Evolutionary conservation across 2,797 vertebrate genomes (phyloP), one percentile per base, ranked within the genome.

Genomic region (Periophthalmus magnuspinnatus): DNA sequence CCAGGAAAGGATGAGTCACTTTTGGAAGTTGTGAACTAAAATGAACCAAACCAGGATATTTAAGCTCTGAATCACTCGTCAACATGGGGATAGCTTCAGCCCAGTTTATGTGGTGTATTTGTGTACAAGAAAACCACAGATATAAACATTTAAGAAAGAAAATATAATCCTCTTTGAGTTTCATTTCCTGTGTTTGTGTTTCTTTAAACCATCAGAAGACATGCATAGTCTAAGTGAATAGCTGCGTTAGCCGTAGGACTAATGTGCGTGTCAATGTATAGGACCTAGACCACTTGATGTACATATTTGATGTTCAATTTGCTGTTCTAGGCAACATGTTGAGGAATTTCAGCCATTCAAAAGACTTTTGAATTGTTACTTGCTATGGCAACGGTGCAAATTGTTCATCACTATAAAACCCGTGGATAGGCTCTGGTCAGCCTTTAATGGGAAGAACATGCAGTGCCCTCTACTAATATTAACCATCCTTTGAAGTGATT

Each of bases 1-100:
- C 70, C 68, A 2, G 84, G 88, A 89, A 90, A 87, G 81, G 66
- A 85, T 90, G 81, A 91, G 82, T 89, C 88, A 90, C 67, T 70
- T 77, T 65, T 89, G 83, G 79, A 82, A 74, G 33, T 70, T 41
- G 0, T 81, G 74, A 78, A 80, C 81, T 72, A 50, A 79, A 83
- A 24, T 78, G 78, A 86, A 86, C 83, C 75, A 73, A 83, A 77
- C 59, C 55, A 60, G 77, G 52, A 80, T 87, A 74, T 78, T 86
- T 88, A 61, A 72, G 69, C 68, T 70, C 74, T 84, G 86, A 90
- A 75, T 90, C 84, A 90, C 73, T 78, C 67, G 50, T 78, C 71
- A 65, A 84, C 64, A 76, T 60, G 72, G 65, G 63, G 81, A 84
- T 68, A 22, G 52, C 36, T 60, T 79, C 75, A 45, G 11, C 55